Percentiles rank a stretch among this genome's conserved stretches.
Conservation (phyloP, 2,113 vertebrate genomes). For the Prochilodus magdalenae region DNA sequence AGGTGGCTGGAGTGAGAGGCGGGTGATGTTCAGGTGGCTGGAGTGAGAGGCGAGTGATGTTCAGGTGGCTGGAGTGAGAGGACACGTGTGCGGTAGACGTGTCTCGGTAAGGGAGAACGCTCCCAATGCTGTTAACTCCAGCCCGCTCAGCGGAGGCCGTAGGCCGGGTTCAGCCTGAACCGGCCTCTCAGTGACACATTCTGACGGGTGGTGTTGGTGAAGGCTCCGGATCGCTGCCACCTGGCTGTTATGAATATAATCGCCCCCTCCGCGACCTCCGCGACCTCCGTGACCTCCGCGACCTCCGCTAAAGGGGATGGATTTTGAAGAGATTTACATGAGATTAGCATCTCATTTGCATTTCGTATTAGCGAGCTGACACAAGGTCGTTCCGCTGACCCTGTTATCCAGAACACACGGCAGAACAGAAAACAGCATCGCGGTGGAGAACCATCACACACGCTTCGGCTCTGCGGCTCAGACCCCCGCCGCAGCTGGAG, state of each 20-base stretch:
- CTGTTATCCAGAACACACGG: not conserved
- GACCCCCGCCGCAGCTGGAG: not conserved
- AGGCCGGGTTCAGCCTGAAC: not conserved
- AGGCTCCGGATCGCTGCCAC: not conserved
- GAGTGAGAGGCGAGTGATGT: too few relatives aligned
- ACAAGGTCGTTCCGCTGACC: not conserved
- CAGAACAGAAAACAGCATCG: not conserved
- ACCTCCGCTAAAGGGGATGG: too few relatives aligned
- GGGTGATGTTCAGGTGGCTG: too few relatives aligned
- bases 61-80: too few relatives aligned
- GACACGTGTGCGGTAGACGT: too few relatives aligned
- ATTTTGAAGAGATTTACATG: not conserved
- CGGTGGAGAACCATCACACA: not conserved
- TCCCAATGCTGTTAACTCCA: too few relatives aligned
- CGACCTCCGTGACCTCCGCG: too few relatives aligned
- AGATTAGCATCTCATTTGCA: conserved; percentile 2
- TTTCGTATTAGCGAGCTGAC: not conserved
- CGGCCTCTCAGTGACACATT: not conserved
- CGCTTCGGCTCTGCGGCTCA: not conserved
- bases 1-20: too few relatives aligned
- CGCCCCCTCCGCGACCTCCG: not conserved
- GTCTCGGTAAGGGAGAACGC: too few relatives aligned
- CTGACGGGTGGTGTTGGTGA: not conserved
- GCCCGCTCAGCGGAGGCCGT: too few relatives aligned
- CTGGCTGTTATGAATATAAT: not conserved